phyloP scores from a whole-genome alignment of 1,140 invertebrate genomes.

The Rhopalosiphum maidis region DNA sequence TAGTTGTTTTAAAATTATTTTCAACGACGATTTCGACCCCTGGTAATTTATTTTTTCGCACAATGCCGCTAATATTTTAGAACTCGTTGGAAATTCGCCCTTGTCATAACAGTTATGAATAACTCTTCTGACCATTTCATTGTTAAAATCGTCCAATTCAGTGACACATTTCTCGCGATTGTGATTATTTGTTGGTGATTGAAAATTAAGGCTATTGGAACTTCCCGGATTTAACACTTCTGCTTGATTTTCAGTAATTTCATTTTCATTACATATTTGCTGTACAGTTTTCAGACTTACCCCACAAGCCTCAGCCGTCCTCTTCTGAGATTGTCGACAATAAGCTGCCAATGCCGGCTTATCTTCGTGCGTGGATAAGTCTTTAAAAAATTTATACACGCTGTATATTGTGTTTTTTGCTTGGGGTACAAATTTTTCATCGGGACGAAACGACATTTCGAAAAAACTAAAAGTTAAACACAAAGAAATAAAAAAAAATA shows the following conservation, averaged over 20 bases:
- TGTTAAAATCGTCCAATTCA: no score
- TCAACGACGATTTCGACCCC: no score
- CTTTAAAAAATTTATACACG: conserved; percentile 39
- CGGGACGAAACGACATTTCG: conserved; percentile 14
- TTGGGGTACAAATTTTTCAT: not conserved
- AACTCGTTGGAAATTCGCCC: no score
- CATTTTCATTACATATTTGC: conserved; percentile 26
- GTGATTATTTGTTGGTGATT: not conserved
- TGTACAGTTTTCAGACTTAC: conserved; percentile 18
- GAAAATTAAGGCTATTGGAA: conserved; percentile 27
- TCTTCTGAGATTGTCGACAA: conserved; percentile 37
- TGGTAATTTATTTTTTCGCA: no score
- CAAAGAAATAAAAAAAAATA: not conserved
- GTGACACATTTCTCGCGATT: no score
- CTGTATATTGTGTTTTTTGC: conserved; percentile 18
- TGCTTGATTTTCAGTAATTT: not conserved
- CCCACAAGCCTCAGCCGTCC: conserved; percentile 21
- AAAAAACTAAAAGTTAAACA: conserved; percentile 28
- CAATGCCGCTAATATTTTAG: no score
- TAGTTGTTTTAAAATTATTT: not conserved
- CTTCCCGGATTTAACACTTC: not conserved
- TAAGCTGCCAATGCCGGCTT: not conserved
- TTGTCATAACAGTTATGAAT: no score
- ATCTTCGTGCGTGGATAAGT: not conserved
- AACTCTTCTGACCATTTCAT: no score